Percentiles rank a stretch among this genome's conserved stretches.
These are phyloP conservation scores for Ameiurus melas DNA, from an alignment of 2,113 vertebrate genomes.

Conservation along the genomic window DNA sequence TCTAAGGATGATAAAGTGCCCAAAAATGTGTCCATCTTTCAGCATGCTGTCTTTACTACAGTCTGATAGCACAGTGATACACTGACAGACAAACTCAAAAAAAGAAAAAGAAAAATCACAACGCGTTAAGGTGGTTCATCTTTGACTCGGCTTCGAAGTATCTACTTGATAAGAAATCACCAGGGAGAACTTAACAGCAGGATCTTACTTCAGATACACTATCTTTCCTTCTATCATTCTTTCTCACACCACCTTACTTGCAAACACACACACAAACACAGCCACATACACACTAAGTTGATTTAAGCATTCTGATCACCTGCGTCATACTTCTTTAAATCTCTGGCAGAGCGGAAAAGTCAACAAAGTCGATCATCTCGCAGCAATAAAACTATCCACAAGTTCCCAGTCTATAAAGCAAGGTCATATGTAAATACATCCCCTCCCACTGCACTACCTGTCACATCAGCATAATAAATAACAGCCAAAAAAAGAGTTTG, in stretches of 20 bases:
- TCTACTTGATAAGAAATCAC: conserved; percentile 15
- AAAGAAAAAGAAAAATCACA: conserved; percentile 1
- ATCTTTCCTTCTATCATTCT: conserved; percentile 41
- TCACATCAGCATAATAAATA: conserved; percentile 57
- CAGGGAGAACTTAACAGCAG: conserved; percentile 38
- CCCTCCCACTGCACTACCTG: conserved; percentile 56
- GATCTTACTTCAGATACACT: conserved; percentile 31
- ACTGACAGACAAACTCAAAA: conserved; percentile 43
- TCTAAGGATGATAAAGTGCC: conserved; percentile 55
- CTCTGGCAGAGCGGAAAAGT: conserved; percentile 44
- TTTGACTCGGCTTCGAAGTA: background rate
- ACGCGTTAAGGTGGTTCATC: conserved; percentile 38
- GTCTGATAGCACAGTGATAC: conserved; percentile 22
- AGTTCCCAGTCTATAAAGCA: conserved; percentile 57
- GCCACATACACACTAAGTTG: background rate
- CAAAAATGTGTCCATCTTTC: conserved; percentile 43
- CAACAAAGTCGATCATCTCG: conserved; percentile 67
- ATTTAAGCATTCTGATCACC: conserved; percentile 42
- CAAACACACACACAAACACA: conserved; percentile 37
- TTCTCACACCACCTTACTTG: background rate
- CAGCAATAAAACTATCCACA: conserved; percentile 57
- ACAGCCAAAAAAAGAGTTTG: conserved; percentile 54
- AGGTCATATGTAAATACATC: conserved; percentile 73
- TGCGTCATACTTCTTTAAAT: conserved; percentile 49
- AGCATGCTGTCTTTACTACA: conserved; percentile 37